Conservation (phyloP, 2,113 vertebrate species). For the Antechinus flavipes region DNA sequence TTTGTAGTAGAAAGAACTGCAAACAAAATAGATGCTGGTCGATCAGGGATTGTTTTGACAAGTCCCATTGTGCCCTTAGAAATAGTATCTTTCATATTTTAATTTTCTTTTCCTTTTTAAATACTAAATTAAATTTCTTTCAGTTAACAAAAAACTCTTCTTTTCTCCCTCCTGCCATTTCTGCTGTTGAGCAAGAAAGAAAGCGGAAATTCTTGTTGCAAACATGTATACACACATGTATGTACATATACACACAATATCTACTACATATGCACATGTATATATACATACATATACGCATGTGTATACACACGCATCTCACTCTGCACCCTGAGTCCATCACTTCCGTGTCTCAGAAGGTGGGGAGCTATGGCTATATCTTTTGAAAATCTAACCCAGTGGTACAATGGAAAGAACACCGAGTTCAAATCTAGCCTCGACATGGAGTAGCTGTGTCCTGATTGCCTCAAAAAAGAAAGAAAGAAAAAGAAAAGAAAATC, state of each 20-base stretch:
- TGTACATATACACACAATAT: too few species aligned
- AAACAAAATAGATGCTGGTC: not conserved
- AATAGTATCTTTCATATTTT: not conserved
- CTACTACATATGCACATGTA: too few species aligned
- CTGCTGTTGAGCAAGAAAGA: not conserved
- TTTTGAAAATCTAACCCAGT: not conserved
- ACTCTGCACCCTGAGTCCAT: not conserved
- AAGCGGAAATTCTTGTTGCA: not conserved
- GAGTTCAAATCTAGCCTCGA: too few species aligned
- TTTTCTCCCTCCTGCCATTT: not conserved
- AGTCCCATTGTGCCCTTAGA: not conserved
- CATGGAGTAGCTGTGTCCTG: too few species aligned
- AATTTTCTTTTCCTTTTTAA: not conserved
- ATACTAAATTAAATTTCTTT: not conserved
- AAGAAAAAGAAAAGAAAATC: too few species aligned
- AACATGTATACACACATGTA: not conserved
- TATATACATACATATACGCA: too few species aligned
- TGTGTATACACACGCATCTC: too few species aligned
- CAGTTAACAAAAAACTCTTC: not conserved
- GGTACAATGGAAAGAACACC: too few species aligned
- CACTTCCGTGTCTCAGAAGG: not conserved
- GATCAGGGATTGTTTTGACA: not conserved
- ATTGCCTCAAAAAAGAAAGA: too few species aligned
- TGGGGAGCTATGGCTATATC: not conserved
- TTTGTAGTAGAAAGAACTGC: not conserved